phyloP scores from a whole-genome alignment of 1,140 invertebrate species.

The Heliconius hewitsoni region DNA sequence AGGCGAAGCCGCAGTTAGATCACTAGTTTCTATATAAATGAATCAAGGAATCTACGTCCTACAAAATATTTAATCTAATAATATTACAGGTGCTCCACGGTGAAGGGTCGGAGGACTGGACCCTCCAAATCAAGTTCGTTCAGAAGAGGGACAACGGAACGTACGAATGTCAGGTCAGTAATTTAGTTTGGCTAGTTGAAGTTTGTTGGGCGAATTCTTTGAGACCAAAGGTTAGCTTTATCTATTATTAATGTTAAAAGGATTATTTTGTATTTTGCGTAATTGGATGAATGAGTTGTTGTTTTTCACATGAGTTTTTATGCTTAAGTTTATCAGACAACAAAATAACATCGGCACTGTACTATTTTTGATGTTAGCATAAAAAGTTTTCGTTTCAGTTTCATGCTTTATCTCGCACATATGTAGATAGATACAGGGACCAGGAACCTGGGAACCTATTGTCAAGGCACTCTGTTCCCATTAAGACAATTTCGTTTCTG shows the following conservation, averaged over 20 bases:
- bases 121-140: constrained; percentile 96
- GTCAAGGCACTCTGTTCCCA: too few species aligned
- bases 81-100: constrained; percentile 81
- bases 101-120: constrained; percentile 88
- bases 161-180: constrained; percentile 96
- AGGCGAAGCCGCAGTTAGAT: too few species aligned
- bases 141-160: constrained; percentile 95
- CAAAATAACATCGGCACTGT: too few species aligned
- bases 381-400: too few species aligned
- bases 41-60: not conserved
- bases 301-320: too few species aligned
- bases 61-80: constrained; percentile 34
- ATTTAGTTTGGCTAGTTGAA: constrained; percentile 31
- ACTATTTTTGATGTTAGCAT: too few species aligned
- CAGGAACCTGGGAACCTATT: too few species aligned
- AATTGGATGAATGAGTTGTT: not conserved
- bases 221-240: not conserved
- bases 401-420: too few species aligned
- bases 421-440: too few species aligned
- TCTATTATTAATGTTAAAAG: constrained; percentile 9
- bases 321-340: too few species aligned
- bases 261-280: not conserved
- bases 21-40: not conserved
- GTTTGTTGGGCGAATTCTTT: not conserved
- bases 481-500: too few species aligned